These are phyloP conservation scores for Catagonus wagneri DNA, from an alignment of 2,113 vertebrate species.

Conservation along the genomic window DNA sequence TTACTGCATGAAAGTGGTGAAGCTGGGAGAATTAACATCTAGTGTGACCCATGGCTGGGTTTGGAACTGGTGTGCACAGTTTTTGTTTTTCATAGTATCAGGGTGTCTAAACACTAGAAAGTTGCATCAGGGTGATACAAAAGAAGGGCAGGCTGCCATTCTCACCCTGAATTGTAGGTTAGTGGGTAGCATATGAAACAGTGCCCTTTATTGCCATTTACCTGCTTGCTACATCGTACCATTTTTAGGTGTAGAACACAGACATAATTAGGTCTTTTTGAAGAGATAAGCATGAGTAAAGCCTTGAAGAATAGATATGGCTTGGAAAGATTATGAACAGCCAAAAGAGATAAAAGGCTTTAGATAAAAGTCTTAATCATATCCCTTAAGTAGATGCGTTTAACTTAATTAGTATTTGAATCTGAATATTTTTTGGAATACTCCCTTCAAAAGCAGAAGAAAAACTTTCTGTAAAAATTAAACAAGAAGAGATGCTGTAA, in stretches of 20 bases:
- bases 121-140: fast-evolving
- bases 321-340: neutral
- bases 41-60: neutral
- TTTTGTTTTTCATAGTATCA: neutral
- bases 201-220: neutral
- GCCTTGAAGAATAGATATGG: neutral
- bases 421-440: neutral
- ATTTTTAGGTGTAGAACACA: neutral
- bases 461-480: too few relatives aligned
- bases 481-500: too few relatives aligned
- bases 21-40: fast-evolving
- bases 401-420: neutral
- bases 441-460: neutral
- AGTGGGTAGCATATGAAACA: fast-evolving
- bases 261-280: neutral
- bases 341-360: neutral
- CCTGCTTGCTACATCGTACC: neutral
- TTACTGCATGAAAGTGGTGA: neutral
- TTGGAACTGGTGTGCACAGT: neutral
- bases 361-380: neutral
- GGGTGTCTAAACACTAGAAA: too few relatives aligned
- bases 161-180: neutral
- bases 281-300: neutral
- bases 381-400: neutral
- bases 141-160: neutral